Base-by-base conservation (phyloP, 2,888 invertebrate genomes). In the Scaptomyza reducta region DNA sequence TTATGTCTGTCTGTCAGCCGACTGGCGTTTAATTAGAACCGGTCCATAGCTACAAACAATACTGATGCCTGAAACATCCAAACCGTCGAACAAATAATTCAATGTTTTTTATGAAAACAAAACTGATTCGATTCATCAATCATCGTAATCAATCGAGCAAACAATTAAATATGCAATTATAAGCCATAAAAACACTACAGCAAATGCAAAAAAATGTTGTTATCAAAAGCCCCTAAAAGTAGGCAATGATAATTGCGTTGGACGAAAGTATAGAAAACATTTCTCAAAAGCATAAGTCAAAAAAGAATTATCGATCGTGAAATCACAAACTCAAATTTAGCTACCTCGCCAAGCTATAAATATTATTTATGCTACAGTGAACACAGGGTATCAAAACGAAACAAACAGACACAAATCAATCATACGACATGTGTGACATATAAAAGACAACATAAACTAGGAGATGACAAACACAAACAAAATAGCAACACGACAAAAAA, bases 1-100 rank as follows among this genome's bases (percentile, higher is more conserved):
- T 60, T 56, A 27, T 41, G 42, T 11, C 10, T 49, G 41, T 29
- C 14, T 16, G 38, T 38, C 55, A 57, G 47, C 53, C 58, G 40
- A 62, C 58, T 64, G 59, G 44, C 71, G 46, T 81, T 74, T 75
- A 81, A 81, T 74, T 81, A 74, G 63, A 59, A 38, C 58, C 49
- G 49, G 38, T n/a, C 29, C 18, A 10, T 11, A 42, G 35, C 38
- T 44, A 18, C 55, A 57, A 42, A 31, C 3, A 18, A n/a, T 14
- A 22, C 18, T 50, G 9, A 35, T 13, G 42, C 27, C 40, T 27
- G 27, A 40, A 16, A 13, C 10, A 31, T 29, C 14, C 9, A 13
- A 31, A 35, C 40, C 46, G 22, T 7, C 16, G 13, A 18, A 45
- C 14, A 22, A 22, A 1, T 3, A 22, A 22, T 4, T 3, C 22